These are phyloP conservation scores for Psittacula cyanocephala DNA, from an alignment of 2,113 vertebrate species.

Conservation along the genomic window DNA sequence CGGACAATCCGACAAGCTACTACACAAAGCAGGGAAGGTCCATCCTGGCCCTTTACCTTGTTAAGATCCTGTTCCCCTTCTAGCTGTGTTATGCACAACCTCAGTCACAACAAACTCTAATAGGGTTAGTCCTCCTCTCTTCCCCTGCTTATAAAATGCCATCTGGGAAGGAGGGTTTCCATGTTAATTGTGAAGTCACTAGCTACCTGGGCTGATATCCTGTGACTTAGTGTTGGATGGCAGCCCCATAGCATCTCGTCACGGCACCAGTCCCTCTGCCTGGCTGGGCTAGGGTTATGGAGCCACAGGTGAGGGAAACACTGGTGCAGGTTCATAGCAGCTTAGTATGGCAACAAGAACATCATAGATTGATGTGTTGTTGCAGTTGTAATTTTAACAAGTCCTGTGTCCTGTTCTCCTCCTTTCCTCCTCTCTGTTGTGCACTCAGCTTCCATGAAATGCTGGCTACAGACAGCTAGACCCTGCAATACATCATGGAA, in stretches of 20 bases:
- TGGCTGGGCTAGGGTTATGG: background rate
- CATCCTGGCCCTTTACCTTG: background rate
- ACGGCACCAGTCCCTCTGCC: background rate
- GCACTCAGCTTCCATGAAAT: background rate
- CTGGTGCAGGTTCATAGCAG: background rate
- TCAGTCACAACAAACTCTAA: background rate
- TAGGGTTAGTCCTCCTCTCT: background rate
- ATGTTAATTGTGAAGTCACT: background rate
- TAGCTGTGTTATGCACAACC: background rate
- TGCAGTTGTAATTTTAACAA: background rate
- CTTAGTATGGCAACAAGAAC: background rate
- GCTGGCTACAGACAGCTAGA: rapidly evolving
- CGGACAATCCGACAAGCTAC: background rate
- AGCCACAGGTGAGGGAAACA: background rate
- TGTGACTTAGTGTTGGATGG: background rate
- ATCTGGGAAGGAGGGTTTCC: background rate
- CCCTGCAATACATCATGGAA: background rate
- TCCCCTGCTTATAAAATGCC: background rate
- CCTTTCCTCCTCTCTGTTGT: background rate
- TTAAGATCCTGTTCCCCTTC: background rate
- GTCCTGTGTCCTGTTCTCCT: background rate
- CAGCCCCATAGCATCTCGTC: background rate
- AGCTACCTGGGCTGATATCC: background rate
- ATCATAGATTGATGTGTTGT: background rate
- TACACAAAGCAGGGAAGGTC: background rate